These are phyloP conservation scores for Balanococcus diminutus DNA, from an alignment of 2,888 invertebrate genomes.

Conservation along the genomic window DNA sequence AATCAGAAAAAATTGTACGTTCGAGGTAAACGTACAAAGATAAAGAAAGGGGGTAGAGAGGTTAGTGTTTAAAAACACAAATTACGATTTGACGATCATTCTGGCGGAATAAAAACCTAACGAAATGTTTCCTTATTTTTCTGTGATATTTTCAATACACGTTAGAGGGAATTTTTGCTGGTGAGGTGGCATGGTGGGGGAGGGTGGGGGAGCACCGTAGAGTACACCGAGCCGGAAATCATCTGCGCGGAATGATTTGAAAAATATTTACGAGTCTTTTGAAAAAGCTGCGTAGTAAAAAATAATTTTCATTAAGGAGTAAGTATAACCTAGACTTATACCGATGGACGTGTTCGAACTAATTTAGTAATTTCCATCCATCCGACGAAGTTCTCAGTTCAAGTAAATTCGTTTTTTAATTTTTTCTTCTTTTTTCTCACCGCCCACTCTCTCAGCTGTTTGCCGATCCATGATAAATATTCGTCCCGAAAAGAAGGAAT, in stretches of 20 bases:
- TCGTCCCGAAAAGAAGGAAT: neutral
- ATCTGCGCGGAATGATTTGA: conserved; percentile 12
- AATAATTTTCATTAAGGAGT: conserved; percentile 35
- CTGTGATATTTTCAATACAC: conserved; percentile 7
- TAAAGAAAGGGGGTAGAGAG: neutral
- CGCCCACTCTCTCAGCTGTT: neutral
- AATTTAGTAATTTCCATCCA: conserved; percentile 37
- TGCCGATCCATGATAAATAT: neutral
- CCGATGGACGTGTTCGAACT: neutral
- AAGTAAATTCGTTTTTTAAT: neutral
- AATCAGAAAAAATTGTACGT: neutral
- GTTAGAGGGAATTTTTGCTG: neutral
- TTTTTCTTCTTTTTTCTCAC: neutral
- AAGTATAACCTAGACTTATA: neutral
- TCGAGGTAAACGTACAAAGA: neutral
- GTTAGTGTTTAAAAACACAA: conserved; percentile 3
- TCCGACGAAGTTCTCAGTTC: neutral
- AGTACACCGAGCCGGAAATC: neutral
- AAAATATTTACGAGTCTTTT: conserved; percentile 7
- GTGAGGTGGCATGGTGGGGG: neutral
- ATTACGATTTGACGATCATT: conserved; percentile 39
- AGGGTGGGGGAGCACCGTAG: neutral
- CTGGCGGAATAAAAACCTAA: conserved; percentile 18
- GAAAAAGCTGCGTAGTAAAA: conserved; percentile 24
- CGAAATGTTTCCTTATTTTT: conserved; percentile 19